Base-by-base conservation (phyloP, 2,113 vertebrate genomes). In the Alces alces region DNA sequence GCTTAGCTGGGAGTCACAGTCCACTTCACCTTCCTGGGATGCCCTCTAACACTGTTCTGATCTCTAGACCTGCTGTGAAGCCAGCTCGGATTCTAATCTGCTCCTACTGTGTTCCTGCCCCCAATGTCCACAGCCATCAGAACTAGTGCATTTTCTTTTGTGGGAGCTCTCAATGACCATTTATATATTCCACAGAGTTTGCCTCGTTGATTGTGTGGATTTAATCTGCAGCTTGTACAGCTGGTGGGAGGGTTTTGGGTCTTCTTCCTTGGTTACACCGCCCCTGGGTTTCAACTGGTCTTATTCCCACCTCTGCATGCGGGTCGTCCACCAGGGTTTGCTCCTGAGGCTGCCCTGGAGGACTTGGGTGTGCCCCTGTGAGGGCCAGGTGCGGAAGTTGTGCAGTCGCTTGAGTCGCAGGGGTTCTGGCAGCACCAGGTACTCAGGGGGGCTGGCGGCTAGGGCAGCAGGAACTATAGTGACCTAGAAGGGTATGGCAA, bases 321-420 rank as follows among this genome's bases (percentile, higher is more conserved):
- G n/a, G 66, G 36, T 39, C 2, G 0, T 39, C 2, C 3, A 13
- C 66, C 3, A 17, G 10, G n/a, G 10, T 73, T 73, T 73, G 19
- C 66, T 73, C 10, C 66, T 39, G 66, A 73, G 66, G 19, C 66
- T 25, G 36, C 19, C 36, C 66, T 39, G 36, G n/a, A 36, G 66
- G 66, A 3, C 66, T 23, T 39, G 10, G 66, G 21, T 13, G 0
- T 73, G 36, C 66, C 19, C 66, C 66, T 73, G 66, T 13, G 66
- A 73, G n/a, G 66, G 66, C n/a, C 36, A 13, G 66, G 10, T 2
- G 66, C 39, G 36, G 19, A 39, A 19, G 36, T 12, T 19, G 66
- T 39, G n/a, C n/a, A 39, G 66, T 1, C 12, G 36, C 66, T 70
- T 39, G 66, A 2, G 36, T 73, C 36, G 2, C 36, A 73, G 36